A percentile compares a stretch with the other conserved stretches of the same genome.
These are phyloP conservation scores for Karalla daura DNA, from an alignment of 2,797 vertebrate genomes.

Conservation along the genomic window DNA sequence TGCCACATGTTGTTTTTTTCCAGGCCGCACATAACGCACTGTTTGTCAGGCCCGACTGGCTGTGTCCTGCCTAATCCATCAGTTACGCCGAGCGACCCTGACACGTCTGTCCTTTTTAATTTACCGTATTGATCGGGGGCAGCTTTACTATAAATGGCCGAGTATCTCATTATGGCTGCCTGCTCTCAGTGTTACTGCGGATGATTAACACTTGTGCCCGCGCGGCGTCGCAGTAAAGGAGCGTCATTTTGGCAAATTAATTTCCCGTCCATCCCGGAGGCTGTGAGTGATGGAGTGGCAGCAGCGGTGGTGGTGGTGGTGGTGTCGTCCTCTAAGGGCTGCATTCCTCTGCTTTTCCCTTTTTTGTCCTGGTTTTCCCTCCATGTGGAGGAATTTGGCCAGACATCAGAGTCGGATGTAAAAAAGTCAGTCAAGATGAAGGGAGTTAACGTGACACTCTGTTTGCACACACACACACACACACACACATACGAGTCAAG, in stretches of 20 bases:
- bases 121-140: constrained; percentile 62
- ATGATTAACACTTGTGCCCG: constrained; percentile 42
- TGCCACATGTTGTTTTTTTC: neutral
- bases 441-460: constrained; percentile 14
- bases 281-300: constrained; percentile 29
- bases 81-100: constrained; percentile 43
- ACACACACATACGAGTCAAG: too few relatives aligned
- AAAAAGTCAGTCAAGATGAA: constrained; percentile 11
- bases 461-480: too few relatives aligned
- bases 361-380: too few relatives aligned
- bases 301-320: constrained; percentile 8
- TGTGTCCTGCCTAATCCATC: constrained; percentile 56
- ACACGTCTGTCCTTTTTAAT: constrained; percentile 62
- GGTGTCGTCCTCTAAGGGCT: neutral
- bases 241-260: constrained; percentile 49
- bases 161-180: constrained; percentile 50
- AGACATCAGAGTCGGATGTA: constrained; percentile 29
- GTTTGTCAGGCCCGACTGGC: constrained; percentile 32
- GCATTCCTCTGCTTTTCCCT: too few relatives aligned
- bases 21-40: constrained; percentile 19
- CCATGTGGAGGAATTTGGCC: too few relatives aligned
- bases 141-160: constrained; percentile 42
- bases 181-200: constrained; percentile 14
- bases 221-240: constrained; percentile 42
- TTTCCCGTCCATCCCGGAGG: constrained; percentile 26